phyloP scores from a whole-genome alignment of 2,888 invertebrate genomes.

The Ormyrus pomaceus region DNA sequence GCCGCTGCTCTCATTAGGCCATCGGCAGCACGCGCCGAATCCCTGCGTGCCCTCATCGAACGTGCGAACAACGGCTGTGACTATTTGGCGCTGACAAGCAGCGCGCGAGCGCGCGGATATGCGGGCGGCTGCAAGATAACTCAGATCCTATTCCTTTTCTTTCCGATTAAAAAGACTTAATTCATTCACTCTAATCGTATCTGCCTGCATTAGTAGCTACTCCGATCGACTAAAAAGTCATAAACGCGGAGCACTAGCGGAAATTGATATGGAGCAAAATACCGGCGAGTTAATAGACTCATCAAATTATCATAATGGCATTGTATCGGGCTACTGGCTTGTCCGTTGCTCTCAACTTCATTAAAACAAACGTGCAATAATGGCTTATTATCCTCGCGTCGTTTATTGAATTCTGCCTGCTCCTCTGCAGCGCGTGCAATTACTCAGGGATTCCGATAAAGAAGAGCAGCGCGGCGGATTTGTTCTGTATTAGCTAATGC shows the following conservation, averaged over 20 bases:
- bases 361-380: conserved; percentile 32
- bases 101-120: background rate
- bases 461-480: conserved; percentile 18
- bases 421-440: background rate
- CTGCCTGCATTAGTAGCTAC: no score
- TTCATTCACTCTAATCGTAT: no score
- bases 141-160: background rate
- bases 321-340: background rate
- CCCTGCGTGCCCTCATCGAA: conserved; percentile 10
- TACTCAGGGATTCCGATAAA: conserved; percentile 11
- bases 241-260: no score
- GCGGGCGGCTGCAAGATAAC: background rate
- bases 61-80: background rate
- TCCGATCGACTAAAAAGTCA: no score
- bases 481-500: conserved; percentile 34
- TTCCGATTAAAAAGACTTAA: no score
- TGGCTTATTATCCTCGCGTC: background rate
- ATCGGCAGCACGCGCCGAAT: conserved; percentile 25
- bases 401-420: background rate
- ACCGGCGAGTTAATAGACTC: no score
- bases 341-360: background rate
- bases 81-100: conserved; percentile 12
- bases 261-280: no score
- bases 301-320: conserved; percentile 37
- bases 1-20: conserved; percentile 3